Evolutionary conservation across 92 coral and sea anemone species (phyloP), one percentile per base, ranked within the genome.

Genomic region (Bergia puertoricense): DNA sequence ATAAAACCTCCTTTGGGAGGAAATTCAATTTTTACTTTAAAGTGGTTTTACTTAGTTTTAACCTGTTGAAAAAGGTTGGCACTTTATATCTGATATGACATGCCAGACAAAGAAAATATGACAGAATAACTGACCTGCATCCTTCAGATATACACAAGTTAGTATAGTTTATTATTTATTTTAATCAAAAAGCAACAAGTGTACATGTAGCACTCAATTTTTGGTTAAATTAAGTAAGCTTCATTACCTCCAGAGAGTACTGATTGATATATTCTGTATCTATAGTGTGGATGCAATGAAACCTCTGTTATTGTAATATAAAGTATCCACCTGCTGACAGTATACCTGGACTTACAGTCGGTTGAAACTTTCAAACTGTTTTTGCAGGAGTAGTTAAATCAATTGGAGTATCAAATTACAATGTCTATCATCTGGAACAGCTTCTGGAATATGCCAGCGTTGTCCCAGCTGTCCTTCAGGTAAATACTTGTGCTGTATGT

Each of bases 401-500:
- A 48, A 96, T 95, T 37, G 98, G 98, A 20, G 96, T 96, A 2
- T 96, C 98, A 13, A 96, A 96, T 88, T 96, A 96, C 90, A 89
- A 92, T 3, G 43, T 92, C 2, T 75, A 86, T 79, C 98, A 96
- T 73, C 93, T 96, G 23, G 94, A 96, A 76, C 98, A 96, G 50
- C 93, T 96, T 68, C 86, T 88, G n/a, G 76, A 90, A 72, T 93
- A 88, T 75, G 89, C 96, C 8, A 83, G 86, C 6, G 91, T 95
- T 67, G 80, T 81, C 36, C 98, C 98, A 14, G 92, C 98, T 30
- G 92, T 96, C 30, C 82, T 95, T 13, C 98, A 96, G 98, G 98
- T 96, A 86, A 38, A 10, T 39, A 10, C 44, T 11, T 77, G 14
- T 15, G 57, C 54, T 74, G 59, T 54, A 54, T 16, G 2, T 10